A percentile compares a stretch with the other conserved stretches of the same genome.
These are phyloP conservation scores for Alaudala cheleensis DNA, from an alignment of 2,113 vertebrate genomes.

Conservation along the genomic window DNA sequence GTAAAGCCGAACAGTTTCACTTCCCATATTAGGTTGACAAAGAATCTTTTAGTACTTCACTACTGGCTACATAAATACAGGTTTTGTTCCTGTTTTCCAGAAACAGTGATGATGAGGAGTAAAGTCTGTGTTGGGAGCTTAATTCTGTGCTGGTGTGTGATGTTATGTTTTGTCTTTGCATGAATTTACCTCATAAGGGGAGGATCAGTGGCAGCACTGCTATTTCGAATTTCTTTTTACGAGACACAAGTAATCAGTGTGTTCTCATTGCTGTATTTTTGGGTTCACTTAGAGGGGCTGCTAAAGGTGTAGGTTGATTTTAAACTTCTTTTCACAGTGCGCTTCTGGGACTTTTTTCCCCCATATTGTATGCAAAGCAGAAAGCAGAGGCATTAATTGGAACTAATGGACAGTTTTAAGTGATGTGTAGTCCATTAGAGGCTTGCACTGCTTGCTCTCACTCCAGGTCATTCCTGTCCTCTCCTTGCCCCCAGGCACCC, in stretches of 20 bases:
- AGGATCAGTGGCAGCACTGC: neutral
- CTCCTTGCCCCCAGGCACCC: neutral
- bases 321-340: neutral
- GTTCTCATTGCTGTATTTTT: neutral
- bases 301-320: neutral
- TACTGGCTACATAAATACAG: neutral
- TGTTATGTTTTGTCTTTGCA: neutral
- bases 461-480: neutral
- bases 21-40: neutral
- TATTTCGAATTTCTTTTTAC: neutral
- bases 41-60: neutral
- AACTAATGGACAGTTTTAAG: neutral
- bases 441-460: neutral
- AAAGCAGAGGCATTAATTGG: neutral
- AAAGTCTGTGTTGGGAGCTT: neutral
- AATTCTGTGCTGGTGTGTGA: neutral
- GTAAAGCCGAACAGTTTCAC: neutral
- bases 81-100: neutral
- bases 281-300: neutral
- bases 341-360: neutral
- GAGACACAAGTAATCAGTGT: neutral
- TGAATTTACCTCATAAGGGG: neutral
- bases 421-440: neutral
- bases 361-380: neutral
- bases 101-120: neutral